These are phyloP conservation scores for Dermochelys coriacea DNA, from an alignment of 2,797 vertebrate species.

Conservation along the genomic window DNA sequence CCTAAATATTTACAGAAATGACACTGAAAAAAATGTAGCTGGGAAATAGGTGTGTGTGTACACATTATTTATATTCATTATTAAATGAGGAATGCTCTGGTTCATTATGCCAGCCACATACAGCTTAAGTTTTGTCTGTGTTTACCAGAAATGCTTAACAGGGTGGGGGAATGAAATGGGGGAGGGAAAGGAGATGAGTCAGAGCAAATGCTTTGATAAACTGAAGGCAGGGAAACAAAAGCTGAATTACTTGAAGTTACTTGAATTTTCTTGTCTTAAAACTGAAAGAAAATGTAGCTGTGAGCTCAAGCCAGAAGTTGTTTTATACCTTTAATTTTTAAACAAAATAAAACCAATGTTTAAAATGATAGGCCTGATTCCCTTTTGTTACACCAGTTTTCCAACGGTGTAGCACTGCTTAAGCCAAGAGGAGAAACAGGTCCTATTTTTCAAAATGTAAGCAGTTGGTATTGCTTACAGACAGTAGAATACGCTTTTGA, in stretches of 20 bases:
- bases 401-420: not conserved
- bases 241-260: constrained; percentile 84
- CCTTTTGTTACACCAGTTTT: constrained; percentile 27
- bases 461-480: constrained; percentile 64
- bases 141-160: constrained; percentile 72
- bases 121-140: constrained; percentile 69
- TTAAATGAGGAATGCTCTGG: constrained; percentile 76
- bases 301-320: constrained; percentile 66
- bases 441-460: constrained; percentile 67
- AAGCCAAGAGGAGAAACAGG: not conserved
- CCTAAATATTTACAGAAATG: constrained; percentile 89
- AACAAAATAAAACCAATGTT: constrained; percentile 64
- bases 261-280: constrained; percentile 83
- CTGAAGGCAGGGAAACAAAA: constrained; percentile 82
- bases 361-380: constrained; percentile 40
- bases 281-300: constrained; percentile 68
- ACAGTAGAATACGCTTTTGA: constrained; percentile 67
- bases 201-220: constrained; percentile 77
- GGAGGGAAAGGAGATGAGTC: constrained; percentile 75
- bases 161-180: constrained; percentile 72
- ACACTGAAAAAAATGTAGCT: constrained; percentile 92
- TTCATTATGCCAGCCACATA: constrained; percentile 76
- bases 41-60: constrained; percentile 86
- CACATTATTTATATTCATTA: constrained; percentile 82
- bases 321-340: constrained; percentile 78